phyloP scores from a whole-genome alignment of 1,140 invertebrate species.

The Portunus trituberculatus region DNA sequence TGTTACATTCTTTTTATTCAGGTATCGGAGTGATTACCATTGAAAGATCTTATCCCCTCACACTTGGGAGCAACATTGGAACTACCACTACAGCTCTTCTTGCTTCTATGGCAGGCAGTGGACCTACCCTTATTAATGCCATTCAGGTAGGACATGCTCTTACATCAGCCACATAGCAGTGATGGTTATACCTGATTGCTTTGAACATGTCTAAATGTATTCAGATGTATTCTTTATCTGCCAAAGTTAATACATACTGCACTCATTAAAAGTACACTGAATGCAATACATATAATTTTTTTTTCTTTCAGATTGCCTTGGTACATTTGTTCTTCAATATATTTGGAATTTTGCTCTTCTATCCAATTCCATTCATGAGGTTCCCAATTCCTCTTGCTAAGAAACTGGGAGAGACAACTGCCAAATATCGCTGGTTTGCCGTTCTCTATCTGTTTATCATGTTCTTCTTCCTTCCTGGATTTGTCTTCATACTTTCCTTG shows the following conservation, averaged over 20 bases:
- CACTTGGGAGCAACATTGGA: conserved; percentile 85
- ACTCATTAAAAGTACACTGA: neutral
- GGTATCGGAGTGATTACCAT: conserved; percentile 83
- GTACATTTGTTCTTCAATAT: conserved; percentile 86
- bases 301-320: conserved; percentile 82
- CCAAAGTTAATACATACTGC: too few species aligned
- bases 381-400: conserved; percentile 83
- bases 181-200: too few species aligned
- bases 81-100: conserved; percentile 84
- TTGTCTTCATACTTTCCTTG: conserved; percentile 81
- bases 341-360: conserved; percentile 84
- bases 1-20: neutral
- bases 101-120: conserved; percentile 82
- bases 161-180: neutral
- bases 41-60: conserved; percentile 85
- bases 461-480: conserved; percentile 82
- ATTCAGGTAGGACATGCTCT: conserved; percentile 79
- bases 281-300: neutral
- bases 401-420: conserved; percentile 82
- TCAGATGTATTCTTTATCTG: too few species aligned
- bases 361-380: conserved; percentile 84
- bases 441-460: conserved; percentile 82
- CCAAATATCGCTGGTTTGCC: conserved; percentile 83
- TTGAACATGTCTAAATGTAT: too few species aligned
- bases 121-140: conserved; percentile 79